Evolutionary conservation across 2,113 vertebrate species (phyloP).

Genomic region (Cisticola juncidis): DNA sequence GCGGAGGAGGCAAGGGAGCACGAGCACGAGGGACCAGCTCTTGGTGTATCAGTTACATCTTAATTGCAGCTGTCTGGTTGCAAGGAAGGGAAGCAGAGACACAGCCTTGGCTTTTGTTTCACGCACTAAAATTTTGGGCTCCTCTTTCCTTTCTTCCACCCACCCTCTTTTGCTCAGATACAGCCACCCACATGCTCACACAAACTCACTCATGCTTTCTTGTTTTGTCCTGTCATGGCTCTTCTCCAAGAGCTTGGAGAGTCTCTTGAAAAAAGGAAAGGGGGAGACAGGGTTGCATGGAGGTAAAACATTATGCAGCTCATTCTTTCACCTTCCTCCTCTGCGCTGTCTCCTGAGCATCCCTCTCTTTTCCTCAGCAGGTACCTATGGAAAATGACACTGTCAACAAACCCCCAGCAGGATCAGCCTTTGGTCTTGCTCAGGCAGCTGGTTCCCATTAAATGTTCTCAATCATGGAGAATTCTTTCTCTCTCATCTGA

Average conservation of each 20-base stretch:
- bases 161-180: neutral
- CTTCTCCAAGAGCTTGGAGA: constrained; percentile 5
- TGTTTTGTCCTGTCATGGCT: neutral
- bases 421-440: constrained; percentile 37
- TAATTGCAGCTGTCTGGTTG: constrained; percentile 14
- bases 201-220: neutral
- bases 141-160: neutral
- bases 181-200: neutral
- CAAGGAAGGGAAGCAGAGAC: neutral
- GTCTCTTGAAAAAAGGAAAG: neutral
- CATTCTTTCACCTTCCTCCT: constrained; percentile 22
- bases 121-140: neutral
- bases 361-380: constrained; percentile 54
- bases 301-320: neutral
- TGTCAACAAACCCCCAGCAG: constrained; percentile 49
- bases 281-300: neutral
- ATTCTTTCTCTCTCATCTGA: constrained; percentile 47
- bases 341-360: neutral
- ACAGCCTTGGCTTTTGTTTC: constrained; percentile 23
- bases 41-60: neutral
- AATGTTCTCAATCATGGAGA: constrained; percentile 1
- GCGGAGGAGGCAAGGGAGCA: neutral
- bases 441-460: constrained; percentile 63
- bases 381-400: constrained; percentile 47
- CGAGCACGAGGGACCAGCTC: accelerated